Evolutionary conservation across 1,140 invertebrate genomes (phyloP), one percentile per base, ranked within the genome.

Genomic region (Hycleus cichorii): DNA sequence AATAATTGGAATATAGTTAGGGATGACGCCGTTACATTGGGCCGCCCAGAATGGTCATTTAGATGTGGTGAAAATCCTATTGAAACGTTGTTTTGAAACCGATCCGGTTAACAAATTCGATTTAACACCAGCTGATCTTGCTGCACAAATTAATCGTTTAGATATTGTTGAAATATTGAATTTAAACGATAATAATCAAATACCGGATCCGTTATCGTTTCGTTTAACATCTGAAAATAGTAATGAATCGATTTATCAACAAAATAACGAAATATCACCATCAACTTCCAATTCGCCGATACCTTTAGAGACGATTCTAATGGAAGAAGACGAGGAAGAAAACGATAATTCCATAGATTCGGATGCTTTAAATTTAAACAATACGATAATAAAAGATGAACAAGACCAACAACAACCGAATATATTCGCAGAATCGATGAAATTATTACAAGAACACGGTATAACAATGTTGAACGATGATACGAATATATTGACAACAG

Each of bases 11-110:
- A 32, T 32, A 1, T 68, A 90, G 91, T 75, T 96, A 27, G 85
- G 85, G 70, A 96, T 95, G 93, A 95, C 93, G 25, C 91, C 93
- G 27, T 77, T 97, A 24, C 93, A 97, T 78, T 97, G 93, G 94
- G 92, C 93, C 7, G 89, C 89, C 47, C 91, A 95, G 76, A 84
- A 87, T 63, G 83, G 85, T n/a, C 86, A 93, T 72, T 67, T 80
- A 32, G 79, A 81, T 46, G 83, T 87, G 42, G 87, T 89, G 32
- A 78, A 84, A 53, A 65, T 85, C 45, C 76, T 96, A 46, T 68
- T 96, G 3, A 78, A 83, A 51, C 75, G 83, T 67, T 89, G 90
- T 11, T 90, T 91, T 1, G 80, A 89, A 72, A 74, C 82, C 3
- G 76, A 78, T 57, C 72, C 78, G 47, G 73, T 77, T 43, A 91